phyloP scores from a whole-genome alignment of 2,888 invertebrate species.

The Eudemis profundana region DNA sequence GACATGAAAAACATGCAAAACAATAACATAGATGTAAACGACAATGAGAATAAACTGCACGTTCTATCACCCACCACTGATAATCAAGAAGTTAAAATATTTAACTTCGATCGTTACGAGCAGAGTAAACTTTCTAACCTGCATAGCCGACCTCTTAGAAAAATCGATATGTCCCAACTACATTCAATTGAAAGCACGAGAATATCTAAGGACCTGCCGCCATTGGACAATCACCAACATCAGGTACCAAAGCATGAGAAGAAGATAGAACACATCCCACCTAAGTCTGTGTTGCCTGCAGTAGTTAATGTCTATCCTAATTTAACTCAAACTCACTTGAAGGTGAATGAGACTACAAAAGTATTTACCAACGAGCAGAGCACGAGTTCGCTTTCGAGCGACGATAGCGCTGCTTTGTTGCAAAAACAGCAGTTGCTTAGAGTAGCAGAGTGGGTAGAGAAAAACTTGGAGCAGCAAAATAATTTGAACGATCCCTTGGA shows the following conservation, averaged over 20 bases:
- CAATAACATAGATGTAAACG: constrained; percentile 57
- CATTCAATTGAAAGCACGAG: constrained; percentile 79
- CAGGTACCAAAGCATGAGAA: constrained; percentile 63
- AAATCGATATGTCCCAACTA: constrained; percentile 79
- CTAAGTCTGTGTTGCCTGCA: constrained; percentile 67
- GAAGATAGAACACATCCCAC: constrained; percentile 55
- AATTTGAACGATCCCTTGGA: constrained; percentile 76
- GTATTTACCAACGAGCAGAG: constrained; percentile 81
- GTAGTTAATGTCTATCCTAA: constrained; percentile 81
- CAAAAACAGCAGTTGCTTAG: constrained; percentile 87
- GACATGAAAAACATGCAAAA: constrained; percentile 63
- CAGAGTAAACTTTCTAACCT: constrained; percentile 73
- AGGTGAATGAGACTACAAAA: constrained; percentile 77
- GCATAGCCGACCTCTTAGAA: constrained; percentile 70
- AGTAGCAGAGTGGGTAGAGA: constrained; percentile 92
- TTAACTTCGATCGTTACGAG: constrained; percentile 83
- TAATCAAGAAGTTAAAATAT: constrained; percentile 78
- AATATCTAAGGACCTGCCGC: constrained; percentile 79
- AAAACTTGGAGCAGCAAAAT: constrained; percentile 84
- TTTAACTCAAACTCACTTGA: constrained; percentile 79
- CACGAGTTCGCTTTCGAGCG: constrained; percentile 81
- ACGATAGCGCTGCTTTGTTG: constrained; percentile 83
- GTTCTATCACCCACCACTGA: constrained; percentile 62
- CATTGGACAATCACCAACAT: constrained; percentile 52
- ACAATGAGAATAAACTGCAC: constrained; percentile 56